A percentile compares a stretch with the other conserved stretches of the same genome.
Evolutionary conservation across 2,113 vertebrate genomes (phyloP).

Genomic region (Alligator mississippiensis): DNA sequence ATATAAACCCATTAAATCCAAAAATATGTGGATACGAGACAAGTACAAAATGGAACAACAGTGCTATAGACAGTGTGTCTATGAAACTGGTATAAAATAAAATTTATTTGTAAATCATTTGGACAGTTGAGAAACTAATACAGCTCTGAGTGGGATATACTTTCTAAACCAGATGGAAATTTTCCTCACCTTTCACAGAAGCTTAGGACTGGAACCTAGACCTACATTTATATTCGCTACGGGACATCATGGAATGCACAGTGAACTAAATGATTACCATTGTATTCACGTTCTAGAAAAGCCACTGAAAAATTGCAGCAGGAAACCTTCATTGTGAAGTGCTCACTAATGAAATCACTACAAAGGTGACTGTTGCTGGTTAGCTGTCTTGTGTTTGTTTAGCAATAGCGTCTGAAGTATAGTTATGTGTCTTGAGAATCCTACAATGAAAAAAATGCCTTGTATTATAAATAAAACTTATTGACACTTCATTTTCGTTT

Average conservation of each 20-base stretch:
- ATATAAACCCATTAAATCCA: neutral
- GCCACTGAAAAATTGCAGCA: neutral
- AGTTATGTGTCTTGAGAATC: constrained; percentile 1
- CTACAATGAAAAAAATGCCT: neutral
- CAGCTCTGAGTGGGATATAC: constrained; percentile 9
- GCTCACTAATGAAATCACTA: neutral
- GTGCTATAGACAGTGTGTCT: neutral
- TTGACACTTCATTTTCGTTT: neutral
- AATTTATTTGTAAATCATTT: constrained; percentile 65
- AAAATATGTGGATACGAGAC: neutral
- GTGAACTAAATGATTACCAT: neutral
- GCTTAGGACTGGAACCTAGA: neutral
- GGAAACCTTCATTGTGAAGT: constrained; percentile 1
- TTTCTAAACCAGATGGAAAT: neutral
- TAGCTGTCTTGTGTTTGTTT: constrained; percentile 12
- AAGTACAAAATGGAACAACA: neutral
- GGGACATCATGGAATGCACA: neutral
- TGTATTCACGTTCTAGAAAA: neutral
- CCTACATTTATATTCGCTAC: neutral
- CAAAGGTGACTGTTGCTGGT: neutral
- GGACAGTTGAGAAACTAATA: constrained; percentile 37
- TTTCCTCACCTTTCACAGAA: neutral
- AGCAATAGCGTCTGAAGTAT: neutral
- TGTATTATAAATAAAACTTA: neutral
- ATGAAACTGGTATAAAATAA: constrained; percentile 63